Base-by-base conservation (phyloP, 2,113 vertebrate genomes). In the Romanogobio albipinnatus region DNA sequence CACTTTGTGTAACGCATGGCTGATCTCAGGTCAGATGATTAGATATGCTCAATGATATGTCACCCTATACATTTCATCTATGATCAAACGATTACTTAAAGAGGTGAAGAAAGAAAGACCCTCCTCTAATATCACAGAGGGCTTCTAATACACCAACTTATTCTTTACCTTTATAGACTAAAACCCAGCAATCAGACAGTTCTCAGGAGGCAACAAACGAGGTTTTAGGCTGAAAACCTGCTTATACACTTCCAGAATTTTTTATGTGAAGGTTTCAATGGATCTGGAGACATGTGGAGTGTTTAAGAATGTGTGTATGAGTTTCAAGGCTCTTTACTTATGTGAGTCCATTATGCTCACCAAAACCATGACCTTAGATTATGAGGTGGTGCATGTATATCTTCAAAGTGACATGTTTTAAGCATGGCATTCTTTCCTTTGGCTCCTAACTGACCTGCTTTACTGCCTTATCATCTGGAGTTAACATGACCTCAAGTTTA, bases 1-100 rank as follows among this genome's bases (percentile, higher is more conserved):
- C 83, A 76, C 66, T 33, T 73, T 87, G 76, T 77, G 84, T 62
- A 81, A 82, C 13, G 33, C 66, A 56, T 43, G 29, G 82, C 85
- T 85, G 56, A 87, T 84, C 74, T 74, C 84, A 81, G 77, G 59
- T 77, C 73, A 86, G 84, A 14, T 68, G 9, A 36, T 56, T 84
- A 53, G 73, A 84, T 51, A 78, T 19, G 61, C 24, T 77, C 45
- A 49, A 4, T 84, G 39, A 84, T 66, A 76, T 84, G 83, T 29
- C 5, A 8, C 17, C 36, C 56, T 47, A 64, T 61, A 10, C 59
- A 70, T 56, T 43, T 29, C 17, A 53, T 84, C 19, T 66, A 49
- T 64, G 45, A 64, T 76, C 39, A 64, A 76, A 76, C 36, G 45
- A 61, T 79, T 24, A 39, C 43, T 49, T 51, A 22, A 66, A 81